These are phyloP conservation scores for roundworm (Caenorhabditis elegans) DNA, from an alignment of 1,140 invertebrate genomes.

Conservation along the genomic window WBcel235 BX284604.4:6648501-6649000, in stretches of 20 bases:
- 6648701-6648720: background rate
- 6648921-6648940: background rate
- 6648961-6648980: background rate
- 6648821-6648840: background rate
- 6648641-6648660: background rate
- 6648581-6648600: too few species aligned
- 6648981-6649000: background rate
- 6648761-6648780: constrained; percentile 13
- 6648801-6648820: background rate
- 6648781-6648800: background rate
- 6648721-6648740: background rate
- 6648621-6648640: background rate
- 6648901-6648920: background rate
- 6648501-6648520: too few species aligned
- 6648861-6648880: constrained; percentile 31
- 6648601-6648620: too few species aligned
- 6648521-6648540: too few species aligned
- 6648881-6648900: constrained; percentile 2
- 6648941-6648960: background rate
- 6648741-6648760: background rate
- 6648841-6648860: background rate
- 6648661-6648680: background rate
- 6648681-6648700: constrained; percentile 23
- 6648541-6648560: too few species aligned
- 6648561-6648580: too few species aligned